Conservation (phyloP, 2,113 vertebrate genomes). For the Falcunculus frontatus region DNA sequence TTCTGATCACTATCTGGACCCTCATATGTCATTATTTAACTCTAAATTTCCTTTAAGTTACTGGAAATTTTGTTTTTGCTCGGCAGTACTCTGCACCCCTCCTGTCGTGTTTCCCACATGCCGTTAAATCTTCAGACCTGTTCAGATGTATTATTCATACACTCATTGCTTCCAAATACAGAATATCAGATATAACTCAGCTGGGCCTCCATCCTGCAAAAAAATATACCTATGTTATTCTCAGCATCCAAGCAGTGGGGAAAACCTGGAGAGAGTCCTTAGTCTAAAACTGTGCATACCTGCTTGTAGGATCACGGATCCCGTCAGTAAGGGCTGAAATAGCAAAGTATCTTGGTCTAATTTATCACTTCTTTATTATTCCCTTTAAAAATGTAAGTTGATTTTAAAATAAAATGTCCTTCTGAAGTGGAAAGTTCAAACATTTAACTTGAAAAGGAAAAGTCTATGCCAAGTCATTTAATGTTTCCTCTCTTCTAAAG, state of each 20-base stretch:
- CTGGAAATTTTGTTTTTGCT: background rate
- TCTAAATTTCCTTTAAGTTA: background rate
- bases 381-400: background rate
- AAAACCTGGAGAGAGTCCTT: background rate
- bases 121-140: background rate
- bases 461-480: background rate
- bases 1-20: background rate
- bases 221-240: background rate
- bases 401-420: background rate
- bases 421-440: constrained; percentile 32
- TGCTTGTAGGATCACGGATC: background rate
- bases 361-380: constrained; percentile 22
- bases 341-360: background rate
- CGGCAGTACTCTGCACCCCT: background rate
- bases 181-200: background rate
- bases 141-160: constrained; percentile 1
- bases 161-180: background rate
- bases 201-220: background rate
- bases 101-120: background rate
- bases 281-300: background rate
- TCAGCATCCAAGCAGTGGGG: background rate
- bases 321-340: background rate
- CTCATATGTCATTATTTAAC: background rate
- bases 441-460: constrained; percentile 10
- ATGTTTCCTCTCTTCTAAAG: background rate